Base-by-base conservation (phyloP, 2,888 invertebrate genomes). In the Cylloceria caligata region DNA sequence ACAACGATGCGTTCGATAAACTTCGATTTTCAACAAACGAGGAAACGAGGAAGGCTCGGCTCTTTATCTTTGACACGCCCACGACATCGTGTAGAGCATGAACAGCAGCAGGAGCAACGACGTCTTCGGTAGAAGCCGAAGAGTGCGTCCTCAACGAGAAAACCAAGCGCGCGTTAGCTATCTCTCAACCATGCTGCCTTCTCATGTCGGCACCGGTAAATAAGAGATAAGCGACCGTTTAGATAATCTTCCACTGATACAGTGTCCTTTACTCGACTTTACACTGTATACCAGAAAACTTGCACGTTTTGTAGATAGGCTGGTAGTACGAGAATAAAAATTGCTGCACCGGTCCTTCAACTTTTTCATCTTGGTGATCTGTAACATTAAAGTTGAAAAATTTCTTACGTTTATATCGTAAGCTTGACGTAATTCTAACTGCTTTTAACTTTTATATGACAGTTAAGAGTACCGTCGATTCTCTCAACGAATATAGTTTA, bases 61-160 rank as follows among this genome's bases (percentile, higher is more conserved):
- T 78, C 84, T 84, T 87, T 90, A 89, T 89, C 88, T 85, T 80
- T 84, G 88, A 90, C 90, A 90, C 90, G 88, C 90, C 90, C 89
- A 84, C 86, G 86, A 90, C 90, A 90, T 88, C 83, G 87, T 89
- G 89, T 89, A 85, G 87, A 88, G 79, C 80, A 76, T 80, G 72
- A 83, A 80, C 72, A 49, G 75, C 82, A 47, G 65, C 90, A 16
- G 89, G 91, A 91, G 65, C 80, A 88, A 69, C 79, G 72, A 71
- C 71, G 72, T 27, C 75, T 72, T 27, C 36, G 45, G 55, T 75
- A 68, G 68, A 79, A 62, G 27, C 65, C 60, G 39, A 77, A 68
- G 52, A 69, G 72, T 64, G 72, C 57, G 42, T 19, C 42, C 19
- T 21, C 39, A 67, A 39, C 21, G 42, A 62, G 71, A 30, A 71